These are phyloP conservation scores for Stenurella melanura DNA, from an alignment of 2,888 invertebrate species.

Conservation along the genomic window DNA sequence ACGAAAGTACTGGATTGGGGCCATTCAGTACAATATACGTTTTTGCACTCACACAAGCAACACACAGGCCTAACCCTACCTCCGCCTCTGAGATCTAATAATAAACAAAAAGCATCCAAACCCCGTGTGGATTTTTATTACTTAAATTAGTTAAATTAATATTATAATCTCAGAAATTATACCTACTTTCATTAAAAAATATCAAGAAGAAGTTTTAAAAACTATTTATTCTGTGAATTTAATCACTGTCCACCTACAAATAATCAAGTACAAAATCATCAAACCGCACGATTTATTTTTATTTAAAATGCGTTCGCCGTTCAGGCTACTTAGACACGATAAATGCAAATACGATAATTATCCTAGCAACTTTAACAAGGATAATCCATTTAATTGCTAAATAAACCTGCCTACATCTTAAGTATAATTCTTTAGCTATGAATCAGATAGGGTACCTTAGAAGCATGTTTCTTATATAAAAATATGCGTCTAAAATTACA, in stretches of 20 bases:
- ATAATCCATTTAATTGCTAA: not conserved
- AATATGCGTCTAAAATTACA: not conserved
- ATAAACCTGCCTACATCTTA: not conserved
- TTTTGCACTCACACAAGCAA: no score
- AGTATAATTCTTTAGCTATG: conserved; percentile 16
- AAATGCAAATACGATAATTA: conserved; percentile 4
- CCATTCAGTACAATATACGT: no score
- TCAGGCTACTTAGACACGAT: not conserved
- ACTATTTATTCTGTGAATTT: no score
- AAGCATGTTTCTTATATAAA: not conserved
- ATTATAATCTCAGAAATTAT: not conserved
- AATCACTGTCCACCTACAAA: conserved; percentile 11
- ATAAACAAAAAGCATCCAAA: not conserved
- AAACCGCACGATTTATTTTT: not conserved
- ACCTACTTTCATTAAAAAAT: no score
- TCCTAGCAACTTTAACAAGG: not conserved
- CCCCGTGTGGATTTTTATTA: not conserved
- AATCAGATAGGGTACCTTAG: not conserved
- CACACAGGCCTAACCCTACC: not conserved
- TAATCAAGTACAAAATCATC: not conserved
- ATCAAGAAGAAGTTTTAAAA: no score
- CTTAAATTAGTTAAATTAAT: no score
- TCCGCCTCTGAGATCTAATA: not conserved
- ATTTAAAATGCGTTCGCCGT: not conserved
- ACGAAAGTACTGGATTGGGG: no score